These are phyloP conservation scores for Dipus sagitta DNA, from an alignment of 2,797 vertebrate genomes.

Conservation along the genomic window DNA sequence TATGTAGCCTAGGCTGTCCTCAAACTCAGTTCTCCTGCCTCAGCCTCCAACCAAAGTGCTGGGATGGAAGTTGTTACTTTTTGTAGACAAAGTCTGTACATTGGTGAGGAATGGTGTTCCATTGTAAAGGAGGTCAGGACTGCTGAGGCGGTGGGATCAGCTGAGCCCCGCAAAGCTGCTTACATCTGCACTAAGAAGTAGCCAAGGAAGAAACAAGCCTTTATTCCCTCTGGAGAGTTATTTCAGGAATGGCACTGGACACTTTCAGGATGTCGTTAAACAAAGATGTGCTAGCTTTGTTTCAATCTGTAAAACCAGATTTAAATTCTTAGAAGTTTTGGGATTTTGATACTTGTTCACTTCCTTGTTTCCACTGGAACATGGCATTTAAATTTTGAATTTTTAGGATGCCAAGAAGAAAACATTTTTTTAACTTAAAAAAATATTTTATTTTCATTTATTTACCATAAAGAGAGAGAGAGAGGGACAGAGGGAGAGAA, in stretches of 20 bases:
- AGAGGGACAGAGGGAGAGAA: too few species aligned
- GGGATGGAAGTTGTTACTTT: not conserved
- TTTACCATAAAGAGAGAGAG: too few species aligned
- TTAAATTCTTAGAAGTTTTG: not conserved
- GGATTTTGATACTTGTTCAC: not conserved
- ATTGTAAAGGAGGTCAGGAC: conserved; percentile 83
- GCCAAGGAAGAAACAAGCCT: conserved; percentile 82
- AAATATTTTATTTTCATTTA: too few species aligned
- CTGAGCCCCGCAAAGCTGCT: conserved; percentile 88
- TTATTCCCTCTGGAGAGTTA: conserved; percentile 85
- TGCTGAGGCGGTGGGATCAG: conserved; percentile 82
- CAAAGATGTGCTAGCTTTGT: conserved; percentile 54
- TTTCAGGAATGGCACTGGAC: conserved; percentile 84
- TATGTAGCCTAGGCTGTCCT: not conserved
- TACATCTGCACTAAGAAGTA: conserved; percentile 86
- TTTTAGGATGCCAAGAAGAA: conserved; percentile 22
- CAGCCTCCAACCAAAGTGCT: not conserved
- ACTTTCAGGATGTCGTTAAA: conserved; percentile 76
- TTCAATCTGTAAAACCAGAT: conserved; percentile 33
- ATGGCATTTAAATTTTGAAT: not conserved
- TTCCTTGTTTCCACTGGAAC: conserved; percentile 11
- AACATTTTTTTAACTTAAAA: too few species aligned
- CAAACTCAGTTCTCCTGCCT: not conserved
- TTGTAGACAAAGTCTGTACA: not conserved
- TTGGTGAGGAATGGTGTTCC: conserved; percentile 63